Percentiles rank a stretch among this genome's conserved stretches.
Evolutionary conservation across 2,888 invertebrate genomes (phyloP).

Genomic region (Tachina lurida): DNA sequence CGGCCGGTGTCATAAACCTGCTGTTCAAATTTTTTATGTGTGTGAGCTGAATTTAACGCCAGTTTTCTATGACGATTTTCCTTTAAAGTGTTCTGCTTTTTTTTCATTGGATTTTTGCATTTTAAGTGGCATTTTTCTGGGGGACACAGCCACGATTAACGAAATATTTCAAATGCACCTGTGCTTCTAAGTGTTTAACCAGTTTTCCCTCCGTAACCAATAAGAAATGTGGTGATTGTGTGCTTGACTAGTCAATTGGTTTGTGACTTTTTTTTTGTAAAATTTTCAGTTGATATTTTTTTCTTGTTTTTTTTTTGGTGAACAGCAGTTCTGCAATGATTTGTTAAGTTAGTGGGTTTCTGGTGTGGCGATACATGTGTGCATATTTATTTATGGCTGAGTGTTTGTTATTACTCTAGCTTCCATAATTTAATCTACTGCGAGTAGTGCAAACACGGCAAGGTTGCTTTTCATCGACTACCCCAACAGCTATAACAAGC

Average conservation of each 20-base stretch:
- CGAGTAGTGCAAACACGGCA: constrained; percentile 62
- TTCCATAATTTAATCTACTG: constrained; percentile 65
- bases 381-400: neutral
- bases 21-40: constrained; percentile 63
- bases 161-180: constrained; percentile 67
- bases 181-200: constrained; percentile 70
- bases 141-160: constrained; percentile 59
- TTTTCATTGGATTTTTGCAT: constrained; percentile 18
- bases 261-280: constrained; percentile 38
- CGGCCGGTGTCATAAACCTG: constrained; percentile 70
- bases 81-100: constrained; percentile 59
- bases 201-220: constrained; percentile 58
- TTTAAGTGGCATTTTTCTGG: constrained; percentile 60
- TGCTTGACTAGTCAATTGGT: constrained; percentile 57
- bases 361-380: constrained; percentile 39
- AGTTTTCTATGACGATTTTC: constrained; percentile 62
- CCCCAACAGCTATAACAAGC: constrained; percentile 67
- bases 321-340: constrained; percentile 61
- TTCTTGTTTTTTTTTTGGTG: constrained; percentile 44
- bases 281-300: constrained; percentile 30
- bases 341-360: constrained; percentile 69
- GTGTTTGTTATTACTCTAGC: constrained; percentile 41
- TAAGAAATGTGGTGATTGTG: constrained; percentile 59
- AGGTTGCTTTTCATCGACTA: constrained; percentile 66
- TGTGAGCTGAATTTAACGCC: constrained; percentile 58